These are phyloP conservation scores for Poecilia wingei DNA, from an alignment of 2,797 vertebrate genomes.

Conservation along the genomic window DNA sequence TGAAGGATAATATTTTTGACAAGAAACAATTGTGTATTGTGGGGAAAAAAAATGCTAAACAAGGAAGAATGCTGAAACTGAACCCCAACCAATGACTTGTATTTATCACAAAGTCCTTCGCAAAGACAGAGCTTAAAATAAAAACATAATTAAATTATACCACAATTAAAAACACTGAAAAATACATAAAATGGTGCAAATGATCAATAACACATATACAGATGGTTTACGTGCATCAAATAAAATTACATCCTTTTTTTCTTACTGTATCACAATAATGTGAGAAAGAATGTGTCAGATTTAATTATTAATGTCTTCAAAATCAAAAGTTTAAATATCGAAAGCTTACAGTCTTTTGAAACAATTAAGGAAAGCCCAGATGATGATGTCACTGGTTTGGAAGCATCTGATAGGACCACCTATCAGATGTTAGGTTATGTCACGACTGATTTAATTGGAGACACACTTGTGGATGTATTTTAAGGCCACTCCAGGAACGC, in stretches of 20 bases:
- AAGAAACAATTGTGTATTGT: not conserved
- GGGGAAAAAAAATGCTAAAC: not conserved
- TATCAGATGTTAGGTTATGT: too few relatives aligned
- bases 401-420: not conserved
- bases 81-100: not conserved
- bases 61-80: not conserved
- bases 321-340: not conserved
- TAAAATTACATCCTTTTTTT: not conserved
- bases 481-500: not conserved
- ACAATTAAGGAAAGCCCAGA: not conserved
- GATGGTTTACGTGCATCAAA: not conserved
- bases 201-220: too few relatives aligned
- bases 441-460: not conserved
- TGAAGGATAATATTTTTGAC: constrained; percentile 3
- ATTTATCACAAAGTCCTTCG: not conserved
- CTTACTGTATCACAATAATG: not conserved
- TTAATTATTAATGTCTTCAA: not conserved
- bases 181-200: not conserved
- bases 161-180: not conserved
- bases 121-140: not conserved
- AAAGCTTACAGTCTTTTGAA: not conserved
- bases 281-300: not conserved
- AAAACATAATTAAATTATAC: not conserved
- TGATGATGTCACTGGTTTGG: not conserved
- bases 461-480: not conserved